Percentiles rank a stretch among this genome's conserved stretches.
These are phyloP conservation scores for Drosophila engyochracea DNA, from an alignment of 2,888 invertebrate genomes.

Conservation along the genomic window DNA sequence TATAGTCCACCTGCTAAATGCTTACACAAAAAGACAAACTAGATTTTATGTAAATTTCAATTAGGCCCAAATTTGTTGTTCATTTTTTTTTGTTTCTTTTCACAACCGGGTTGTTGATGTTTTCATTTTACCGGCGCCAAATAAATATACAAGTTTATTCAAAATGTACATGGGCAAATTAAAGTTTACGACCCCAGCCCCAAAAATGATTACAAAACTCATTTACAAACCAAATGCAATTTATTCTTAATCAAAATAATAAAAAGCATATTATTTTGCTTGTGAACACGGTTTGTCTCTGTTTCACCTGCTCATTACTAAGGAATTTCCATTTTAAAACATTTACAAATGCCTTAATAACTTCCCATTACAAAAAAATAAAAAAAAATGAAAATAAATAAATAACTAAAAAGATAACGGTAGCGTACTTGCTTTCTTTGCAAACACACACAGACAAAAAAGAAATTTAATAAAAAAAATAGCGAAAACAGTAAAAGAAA, in stretches of 20 bases:
- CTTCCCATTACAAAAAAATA: slow-evolving; percentile 16
- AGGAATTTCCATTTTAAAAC: slow-evolving; percentile 24
- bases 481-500: slow-evolving; percentile 23
- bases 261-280: slow-evolving; percentile 6
- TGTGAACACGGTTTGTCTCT: slow-evolving; percentile 6
- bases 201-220: slow-evolving; percentile 33
- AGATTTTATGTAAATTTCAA: slow-evolving; percentile 56
- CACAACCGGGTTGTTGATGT: slow-evolving; percentile 34
- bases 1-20: slow-evolving; percentile 54
- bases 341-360: slow-evolving; percentile 37
- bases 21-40: slow-evolving; percentile 51
- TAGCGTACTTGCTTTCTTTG: slow-evolving; percentile 57
- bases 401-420: slow-evolving; percentile 40
- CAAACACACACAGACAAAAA: slow-evolving; percentile 5
- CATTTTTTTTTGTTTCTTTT: background rate
- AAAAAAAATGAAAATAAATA: slow-evolving; percentile 16
- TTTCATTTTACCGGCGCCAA: slow-evolving; percentile 35
- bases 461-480: slow-evolving; percentile 1
- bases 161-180: slow-evolving; percentile 18
- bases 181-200: slow-evolving; percentile 29
- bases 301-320: background rate
- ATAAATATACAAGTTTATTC: slow-evolving; percentile 1
- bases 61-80: slow-evolving; percentile 28
- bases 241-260: slow-evolving; percentile 26
- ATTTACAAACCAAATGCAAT: slow-evolving; percentile 46